Percentiles rank a stretch among this genome's conserved stretches.
Evolutionary conservation across 2,113 vertebrate species (phyloP).

Genomic region (Paradoxurus hermaphroditus): DNA sequence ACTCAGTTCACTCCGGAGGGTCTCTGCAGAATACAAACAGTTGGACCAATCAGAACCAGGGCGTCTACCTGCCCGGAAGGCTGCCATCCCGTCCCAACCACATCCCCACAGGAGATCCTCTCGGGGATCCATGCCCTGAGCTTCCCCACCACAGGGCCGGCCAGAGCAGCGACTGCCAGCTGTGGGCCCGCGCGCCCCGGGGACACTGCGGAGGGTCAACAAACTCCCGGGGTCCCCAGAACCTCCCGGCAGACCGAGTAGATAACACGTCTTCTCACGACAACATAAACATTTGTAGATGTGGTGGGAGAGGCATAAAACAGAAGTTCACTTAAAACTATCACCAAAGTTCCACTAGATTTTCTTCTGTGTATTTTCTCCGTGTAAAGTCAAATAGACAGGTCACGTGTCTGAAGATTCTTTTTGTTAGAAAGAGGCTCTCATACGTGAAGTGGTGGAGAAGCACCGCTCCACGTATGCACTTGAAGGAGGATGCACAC

Average conservation of each 20-base stretch:
- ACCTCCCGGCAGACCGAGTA: not conserved
- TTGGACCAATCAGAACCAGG: constrained; percentile 41
- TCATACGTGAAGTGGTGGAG: not conserved
- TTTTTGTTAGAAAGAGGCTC: not conserved
- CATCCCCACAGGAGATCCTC: not conserved
- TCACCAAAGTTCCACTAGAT: not conserved
- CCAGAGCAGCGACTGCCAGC: not conserved
- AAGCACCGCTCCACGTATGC: not conserved
- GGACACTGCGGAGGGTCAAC: not conserved
- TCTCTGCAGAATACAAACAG: constrained; percentile 67
- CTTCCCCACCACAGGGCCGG: not conserved
- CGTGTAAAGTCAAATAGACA: constrained; percentile 2
- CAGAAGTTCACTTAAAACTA: constrained; percentile 7
- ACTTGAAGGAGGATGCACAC: not conserved
- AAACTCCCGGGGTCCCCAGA: not conserved
- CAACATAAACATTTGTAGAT: not conserved
- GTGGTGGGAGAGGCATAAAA: not conserved
- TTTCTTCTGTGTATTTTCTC: constrained; percentile 10
- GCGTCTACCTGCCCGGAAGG: not conserved
- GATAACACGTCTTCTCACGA: not conserved
- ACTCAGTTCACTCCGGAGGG: constrained; percentile 74
- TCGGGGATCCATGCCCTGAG: not conserved
- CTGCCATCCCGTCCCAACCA: not conserved
- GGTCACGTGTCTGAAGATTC: not conserved
- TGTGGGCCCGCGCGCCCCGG: not conserved